Percentiles rank a stretch among this genome's conserved stretches.
Conservation (phyloP, 2,888 invertebrate species). For the Acanthosepion esculentum region DNA sequence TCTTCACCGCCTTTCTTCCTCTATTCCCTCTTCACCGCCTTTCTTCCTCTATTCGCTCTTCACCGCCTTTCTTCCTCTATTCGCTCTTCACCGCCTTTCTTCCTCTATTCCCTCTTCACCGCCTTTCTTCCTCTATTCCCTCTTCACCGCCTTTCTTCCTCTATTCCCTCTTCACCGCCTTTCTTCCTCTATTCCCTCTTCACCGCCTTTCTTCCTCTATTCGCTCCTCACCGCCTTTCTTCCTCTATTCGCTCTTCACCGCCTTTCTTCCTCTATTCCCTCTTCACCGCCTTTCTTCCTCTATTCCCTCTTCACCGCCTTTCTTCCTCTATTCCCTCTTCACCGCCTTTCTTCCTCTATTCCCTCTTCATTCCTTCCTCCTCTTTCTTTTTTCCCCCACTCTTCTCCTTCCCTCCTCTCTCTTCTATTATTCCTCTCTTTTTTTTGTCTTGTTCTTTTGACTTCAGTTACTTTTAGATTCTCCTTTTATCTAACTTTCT, state of each 20-base stretch:
- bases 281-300: background rate
- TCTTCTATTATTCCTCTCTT: background rate
- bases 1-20: background rate
- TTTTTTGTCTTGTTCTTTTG: too few relatives aligned
- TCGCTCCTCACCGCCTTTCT: too few relatives aligned
- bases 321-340: too few relatives aligned
- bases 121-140: background rate
- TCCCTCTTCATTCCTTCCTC: rapidly evolving
- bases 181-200: background rate
- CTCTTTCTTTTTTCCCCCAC: background rate
- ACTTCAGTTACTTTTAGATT: too few relatives aligned
- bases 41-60: background rate
- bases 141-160: too few relatives aligned
- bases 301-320: too few relatives aligned
- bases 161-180: background rate
- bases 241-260: background rate
- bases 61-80: background rate
- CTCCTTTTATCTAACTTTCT: too few relatives aligned
- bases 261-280: background rate
- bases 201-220: too few relatives aligned
- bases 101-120: too few relatives aligned
- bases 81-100: too few relatives aligned
- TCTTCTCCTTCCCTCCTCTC: rapidly evolving
- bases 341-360: too few relatives aligned
- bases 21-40: too few relatives aligned